These are phyloP conservation scores for Andrena praecox DNA, from an alignment of 2,888 invertebrate genomes.

Conservation along the genomic window DNA sequence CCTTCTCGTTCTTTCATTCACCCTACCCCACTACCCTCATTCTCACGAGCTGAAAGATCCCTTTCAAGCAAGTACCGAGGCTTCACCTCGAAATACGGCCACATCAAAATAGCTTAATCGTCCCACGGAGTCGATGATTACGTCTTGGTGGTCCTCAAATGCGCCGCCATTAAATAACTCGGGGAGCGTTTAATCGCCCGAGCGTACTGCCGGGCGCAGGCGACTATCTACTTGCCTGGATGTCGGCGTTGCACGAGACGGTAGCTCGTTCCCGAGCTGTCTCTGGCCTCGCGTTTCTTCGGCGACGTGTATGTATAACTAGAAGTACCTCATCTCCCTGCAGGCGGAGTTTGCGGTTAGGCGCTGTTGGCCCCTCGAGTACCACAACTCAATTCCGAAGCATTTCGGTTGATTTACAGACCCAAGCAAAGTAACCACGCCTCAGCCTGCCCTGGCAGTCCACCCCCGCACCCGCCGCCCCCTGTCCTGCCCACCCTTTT, in stretches of 20 bases:
- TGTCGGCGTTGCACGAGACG: slow-evolving; percentile 27
- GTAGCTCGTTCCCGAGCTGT: slow-evolving; percentile 39
- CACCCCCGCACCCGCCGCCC: background rate
- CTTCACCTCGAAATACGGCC: too few species aligned
- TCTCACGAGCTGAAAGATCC: too few species aligned
- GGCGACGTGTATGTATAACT: slow-evolving; percentile 65
- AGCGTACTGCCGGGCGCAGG: background rate
- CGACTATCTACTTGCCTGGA: slow-evolving; percentile 8
- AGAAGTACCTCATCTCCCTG: slow-evolving; percentile 66
- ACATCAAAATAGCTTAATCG: background rate
- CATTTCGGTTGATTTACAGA: slow-evolving; percentile 80
- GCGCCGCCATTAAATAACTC: slow-evolving; percentile 8
- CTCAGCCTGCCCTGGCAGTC: slow-evolving; percentile 29
- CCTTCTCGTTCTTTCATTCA: too few species aligned
- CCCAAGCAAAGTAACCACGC: slow-evolving; percentile 66
- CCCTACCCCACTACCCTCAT: too few species aligned
- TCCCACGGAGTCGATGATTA: background rate
- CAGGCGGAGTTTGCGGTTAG: slow-evolving; percentile 71
- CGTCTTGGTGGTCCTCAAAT: background rate
- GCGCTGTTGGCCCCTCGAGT: slow-evolving; percentile 73
- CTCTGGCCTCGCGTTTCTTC: slow-evolving; percentile 51
- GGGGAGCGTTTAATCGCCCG: slow-evolving; percentile 18
- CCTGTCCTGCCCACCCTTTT: background rate
- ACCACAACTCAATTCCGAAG: slow-evolving; percentile 79
- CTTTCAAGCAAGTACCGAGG: too few species aligned